Conservation (phyloP, 2,888 invertebrate genomes). For the Meiosimyza decipiens region DNA sequence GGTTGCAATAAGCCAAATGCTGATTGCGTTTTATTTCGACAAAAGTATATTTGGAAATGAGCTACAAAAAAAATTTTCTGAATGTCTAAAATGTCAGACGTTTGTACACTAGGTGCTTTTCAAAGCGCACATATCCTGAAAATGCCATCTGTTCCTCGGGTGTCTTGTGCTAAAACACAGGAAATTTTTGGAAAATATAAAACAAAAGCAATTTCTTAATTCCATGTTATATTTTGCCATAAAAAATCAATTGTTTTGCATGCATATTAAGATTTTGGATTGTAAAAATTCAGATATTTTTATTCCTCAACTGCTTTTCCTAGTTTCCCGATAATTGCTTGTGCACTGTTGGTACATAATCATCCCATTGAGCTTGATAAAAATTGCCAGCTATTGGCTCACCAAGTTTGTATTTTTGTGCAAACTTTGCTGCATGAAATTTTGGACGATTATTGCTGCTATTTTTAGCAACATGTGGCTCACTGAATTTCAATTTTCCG, state of each 20-base stretch:
- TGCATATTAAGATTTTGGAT: too few species aligned
- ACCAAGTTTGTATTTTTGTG: slow-evolving; percentile 82
- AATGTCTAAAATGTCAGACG: too few species aligned
- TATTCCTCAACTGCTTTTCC: neutral
- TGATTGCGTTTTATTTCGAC: too few species aligned
- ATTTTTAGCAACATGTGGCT: slow-evolving; percentile 64
- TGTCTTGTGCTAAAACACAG: too few species aligned
- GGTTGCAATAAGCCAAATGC: too few species aligned
- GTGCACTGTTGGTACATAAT: slow-evolving; percentile 67
- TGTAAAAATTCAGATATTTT: neutral
- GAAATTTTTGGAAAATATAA: too few species aligned
- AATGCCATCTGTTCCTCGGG: too few species aligned
- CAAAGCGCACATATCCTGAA: too few species aligned
- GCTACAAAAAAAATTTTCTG: too few species aligned
- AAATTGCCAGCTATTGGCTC: slow-evolving; percentile 65
- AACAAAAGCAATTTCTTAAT: neutral
- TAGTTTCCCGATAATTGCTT: slow-evolving; percentile 53
- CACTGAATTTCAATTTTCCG: slow-evolving; percentile 71
- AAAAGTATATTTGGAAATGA: too few species aligned
- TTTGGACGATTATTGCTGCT: slow-evolving; percentile 69
- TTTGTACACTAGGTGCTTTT: too few species aligned
- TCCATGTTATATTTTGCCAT: neutral
- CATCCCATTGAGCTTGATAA: slow-evolving; percentile 63
- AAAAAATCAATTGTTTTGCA: neutral
- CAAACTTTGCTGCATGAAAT: slow-evolving; percentile 78